Percentiles rank a stretch among this genome's conserved stretches.
These are phyloP conservation scores for Hipparchia sbordonii DNA, from an alignment of 2,888 invertebrate species.

Conservation along the genomic window DNA sequence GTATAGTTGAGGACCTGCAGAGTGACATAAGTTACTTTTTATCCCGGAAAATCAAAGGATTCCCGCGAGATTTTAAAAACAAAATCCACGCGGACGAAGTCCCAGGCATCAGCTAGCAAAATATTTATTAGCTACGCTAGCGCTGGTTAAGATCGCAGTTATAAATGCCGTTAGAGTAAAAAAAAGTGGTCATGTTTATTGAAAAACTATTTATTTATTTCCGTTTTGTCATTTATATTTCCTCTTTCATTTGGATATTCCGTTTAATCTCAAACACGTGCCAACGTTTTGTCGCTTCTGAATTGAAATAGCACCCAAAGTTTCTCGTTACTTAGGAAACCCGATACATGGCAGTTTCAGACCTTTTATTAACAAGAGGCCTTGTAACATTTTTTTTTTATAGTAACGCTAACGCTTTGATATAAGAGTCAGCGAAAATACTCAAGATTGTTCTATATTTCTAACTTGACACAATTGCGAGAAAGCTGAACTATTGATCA, in stretches of 20 bases:
- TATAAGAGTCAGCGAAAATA: slow-evolving; percentile 14
- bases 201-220: neutral
- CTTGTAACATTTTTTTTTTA: slow-evolving; percentile 11
- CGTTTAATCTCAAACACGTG: neutral
- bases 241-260: neutral
- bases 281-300: slow-evolving; percentile 14
- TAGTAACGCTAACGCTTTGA: slow-evolving; percentile 24
- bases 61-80: too few species aligned
- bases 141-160: too few species aligned
- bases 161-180: too few species aligned
- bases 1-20: too few species aligned
- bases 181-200: neutral
- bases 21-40: too few species aligned
- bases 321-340: slow-evolving; percentile 21
- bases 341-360: slow-evolving; percentile 23
- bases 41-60: too few species aligned
- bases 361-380: slow-evolving; percentile 26
- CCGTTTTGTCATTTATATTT: neutral
- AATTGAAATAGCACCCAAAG: neutral
- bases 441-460: slow-evolving; percentile 2
- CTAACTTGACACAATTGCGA: neutral
- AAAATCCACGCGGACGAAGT: too few species aligned
- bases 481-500: too few species aligned
- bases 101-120: too few species aligned
- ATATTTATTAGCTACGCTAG: too few species aligned